Conservation (phyloP, 2,888 invertebrate genomes). For the Monopis laevigella region DNA sequence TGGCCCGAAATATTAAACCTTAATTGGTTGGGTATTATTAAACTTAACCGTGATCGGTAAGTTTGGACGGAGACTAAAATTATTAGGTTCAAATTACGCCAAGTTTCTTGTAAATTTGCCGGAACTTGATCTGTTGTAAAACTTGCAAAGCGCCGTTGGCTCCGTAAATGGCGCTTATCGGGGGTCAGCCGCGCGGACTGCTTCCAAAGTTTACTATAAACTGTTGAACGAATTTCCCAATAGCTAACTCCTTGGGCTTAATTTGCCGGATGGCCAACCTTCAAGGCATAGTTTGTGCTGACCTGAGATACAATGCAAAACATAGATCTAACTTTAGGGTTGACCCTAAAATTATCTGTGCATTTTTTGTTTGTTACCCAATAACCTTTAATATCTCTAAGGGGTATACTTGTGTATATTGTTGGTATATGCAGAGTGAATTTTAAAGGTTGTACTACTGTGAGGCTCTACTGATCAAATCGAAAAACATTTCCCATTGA, state of each 20-base stretch:
- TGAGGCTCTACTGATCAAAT: too few species aligned
- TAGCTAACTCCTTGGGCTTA: slow-evolving; percentile 30
- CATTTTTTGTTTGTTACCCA: neutral
- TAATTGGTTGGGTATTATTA: too few species aligned
- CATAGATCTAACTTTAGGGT: neutral
- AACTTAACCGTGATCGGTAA: slow-evolving; percentile 4
- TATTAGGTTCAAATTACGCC: slow-evolving; percentile 28
- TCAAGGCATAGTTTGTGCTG: slow-evolving; percentile 21
- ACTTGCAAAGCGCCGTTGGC: slow-evolving; percentile 27
- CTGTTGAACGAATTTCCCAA: slow-evolving; percentile 36
- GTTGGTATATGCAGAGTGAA: too few species aligned
- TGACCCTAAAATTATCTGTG: neutral
- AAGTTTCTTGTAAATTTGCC: slow-evolving; percentile 29
- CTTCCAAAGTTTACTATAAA: slow-evolving; percentile 23
- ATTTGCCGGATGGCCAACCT: slow-evolving; percentile 41
- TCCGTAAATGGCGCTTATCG: slow-evolving; percentile 42
- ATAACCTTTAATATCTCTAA: too few species aligned
- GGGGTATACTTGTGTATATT: too few species aligned
- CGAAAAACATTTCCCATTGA: too few species aligned
- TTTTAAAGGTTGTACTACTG: too few species aligned
- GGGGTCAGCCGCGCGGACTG: slow-evolving; percentile 13
- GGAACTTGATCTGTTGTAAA: slow-evolving; percentile 27
- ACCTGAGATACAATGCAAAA: slow-evolving; percentile 8
- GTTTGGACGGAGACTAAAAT: neutral
- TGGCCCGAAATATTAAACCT: too few species aligned